Evolutionary conservation across 2,888 invertebrate genomes (phyloP), one percentile per base, ranked within the genome.

Genomic region (Harpalus rubripes): DNA sequence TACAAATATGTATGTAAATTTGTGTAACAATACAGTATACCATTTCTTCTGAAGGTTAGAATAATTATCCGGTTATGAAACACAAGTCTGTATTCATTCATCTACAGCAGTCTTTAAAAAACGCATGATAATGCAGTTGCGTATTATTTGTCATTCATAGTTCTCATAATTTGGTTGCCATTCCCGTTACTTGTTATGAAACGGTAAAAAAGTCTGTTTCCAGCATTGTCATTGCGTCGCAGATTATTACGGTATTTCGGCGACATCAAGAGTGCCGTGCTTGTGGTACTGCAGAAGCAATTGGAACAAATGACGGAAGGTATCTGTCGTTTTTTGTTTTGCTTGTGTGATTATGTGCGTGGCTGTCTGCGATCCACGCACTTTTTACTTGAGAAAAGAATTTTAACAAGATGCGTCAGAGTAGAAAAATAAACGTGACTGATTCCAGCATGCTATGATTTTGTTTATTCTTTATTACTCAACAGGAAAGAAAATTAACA

Each of bases 191-290:
- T 72, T 26, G 39, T 74, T 74, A 44, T 18, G 61, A 65, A 81
- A 81, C 81, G 81, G 81, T 81, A 81, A 61, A 81, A 81, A 61
- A 61, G 15, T 52, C 22, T 22, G 22, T 22, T 22, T 22, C 58
- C 52, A 58, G 16, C 22, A 72, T 72, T 68, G 81, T 81, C 81
- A 81, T 81, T 44, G 15, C 39, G 61, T 3, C 61, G 22, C 41
- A 18, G 16, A 41, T 26, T 16, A 39, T 81, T 72, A 81, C 81
- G 81, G 81, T 81, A 81, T 72, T 80, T 41, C 81, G 32, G 58
- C 58, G 78, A 78, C 78, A 78, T 26, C 58, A 78, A 32, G 10
- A 26, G 78, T 26, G 56, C 56, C 32, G 22, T 32, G 32, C 32
- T 32, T 32, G 22, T 22, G 22, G 22, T 22, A 32, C 32, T 32